These are phyloP conservation scores for Sipha flava DNA, from an alignment of 1,140 invertebrate genomes.

Conservation along the genomic window DNA sequence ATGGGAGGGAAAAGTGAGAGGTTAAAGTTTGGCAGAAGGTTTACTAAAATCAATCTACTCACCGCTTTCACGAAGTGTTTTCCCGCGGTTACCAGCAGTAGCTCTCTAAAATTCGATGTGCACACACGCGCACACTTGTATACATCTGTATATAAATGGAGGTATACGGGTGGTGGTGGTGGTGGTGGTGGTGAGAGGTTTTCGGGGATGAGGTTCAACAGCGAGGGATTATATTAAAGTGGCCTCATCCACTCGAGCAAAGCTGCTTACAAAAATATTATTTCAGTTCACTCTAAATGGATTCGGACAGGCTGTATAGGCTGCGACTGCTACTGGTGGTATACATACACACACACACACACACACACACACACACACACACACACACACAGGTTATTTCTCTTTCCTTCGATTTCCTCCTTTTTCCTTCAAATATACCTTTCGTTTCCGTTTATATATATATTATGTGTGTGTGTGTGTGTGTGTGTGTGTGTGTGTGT, in stretches of 20 bases:
- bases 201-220: background rate
- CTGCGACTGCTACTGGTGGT: background rate
- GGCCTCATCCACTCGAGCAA: slow-evolving; percentile 15
- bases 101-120: background rate
- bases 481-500: no score
- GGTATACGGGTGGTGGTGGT: background rate
- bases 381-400: background rate
- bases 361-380: background rate
- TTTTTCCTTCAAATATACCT: background rate
- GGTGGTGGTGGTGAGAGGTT: background rate
- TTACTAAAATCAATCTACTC: slow-evolving; percentile 32
- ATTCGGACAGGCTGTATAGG: background rate
- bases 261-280: slow-evolving; percentile 27
- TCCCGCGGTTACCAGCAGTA: background rate
- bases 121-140: background rate
- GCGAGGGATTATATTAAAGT: slow-evolving; percentile 30
- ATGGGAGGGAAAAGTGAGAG: background rate
- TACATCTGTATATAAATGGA: background rate
- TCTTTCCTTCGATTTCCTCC: background rate
- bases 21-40: slow-evolving; percentile 32
- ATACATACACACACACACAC: background rate
- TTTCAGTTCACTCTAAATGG: slow-evolving; percentile 26
- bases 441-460: background rate
- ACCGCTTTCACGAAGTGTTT: background rate
- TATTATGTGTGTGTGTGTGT: no score